Base-by-base conservation (phyloP, 2,888 invertebrate species). In the Noctua pronuba region DNA sequence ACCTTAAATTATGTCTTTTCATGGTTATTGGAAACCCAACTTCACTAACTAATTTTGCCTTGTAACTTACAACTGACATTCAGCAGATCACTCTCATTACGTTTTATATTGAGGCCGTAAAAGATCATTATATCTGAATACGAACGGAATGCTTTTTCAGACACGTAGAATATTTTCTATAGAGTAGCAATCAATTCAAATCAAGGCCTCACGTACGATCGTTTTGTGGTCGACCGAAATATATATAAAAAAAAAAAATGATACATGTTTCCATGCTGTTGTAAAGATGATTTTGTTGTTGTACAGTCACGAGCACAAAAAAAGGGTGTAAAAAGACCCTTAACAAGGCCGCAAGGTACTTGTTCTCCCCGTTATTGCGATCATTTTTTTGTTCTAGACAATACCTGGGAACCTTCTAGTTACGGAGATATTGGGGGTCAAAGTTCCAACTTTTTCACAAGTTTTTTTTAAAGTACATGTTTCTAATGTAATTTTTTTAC, bases 141-240 rank as follows among this genome's bases (percentile, higher is more conserved):
- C 5, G 64, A 67, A 35, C 21, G 16, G 8, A 55, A 60, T 24
- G 4, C 1, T 18, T 11, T 31, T 60, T 52, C 52, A 24, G 46
- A 74, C 84, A 81, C 87, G 74, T 86, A 85, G 55, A 77, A 64
- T 72, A 83, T 83, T 75, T 55, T 8, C 10, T 24, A 44, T 64
- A 11, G 76, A 62, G 68, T 52, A 8, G 1, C 46, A 46, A 81
- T 75, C 46, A 75, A 73, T 65, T 35, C 21, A 21, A 74, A 80
- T 65, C 28, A 5, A 74, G 77, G 67, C 44, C 77, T 71, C 77
- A 81, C 82, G 82, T 77, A 41, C 66, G n/a, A 65, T 31, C 16
- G n/a, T 55, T 75, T 72, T 72, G 46, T 52, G 68, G 80, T 60
- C 24, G 44, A 62, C 62, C 44, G 60, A 41, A 31, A 49, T 58